Percentiles rank a stretch among this genome's conserved stretches.
These are phyloP conservation scores for Synergus japonicus DNA, from an alignment of 2,888 invertebrate genomes.

Conservation along the genomic window DNA sequence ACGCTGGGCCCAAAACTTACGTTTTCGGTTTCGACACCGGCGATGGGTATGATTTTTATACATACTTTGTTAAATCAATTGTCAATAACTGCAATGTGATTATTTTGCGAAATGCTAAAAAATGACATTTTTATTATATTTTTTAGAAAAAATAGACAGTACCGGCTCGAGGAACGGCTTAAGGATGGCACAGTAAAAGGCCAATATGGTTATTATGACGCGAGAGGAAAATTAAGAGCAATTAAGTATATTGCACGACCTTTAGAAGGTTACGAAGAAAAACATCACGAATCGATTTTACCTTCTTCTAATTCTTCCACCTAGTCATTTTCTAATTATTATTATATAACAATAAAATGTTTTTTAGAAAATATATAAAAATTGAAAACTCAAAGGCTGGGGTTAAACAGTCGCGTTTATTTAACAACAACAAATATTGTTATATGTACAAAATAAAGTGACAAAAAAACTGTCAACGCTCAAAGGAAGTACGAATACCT, in stretches of 20 bases:
- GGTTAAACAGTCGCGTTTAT: slow-evolving; percentile 66
- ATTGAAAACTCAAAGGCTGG: slow-evolving; percentile 43
- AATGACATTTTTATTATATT: slow-evolving; percentile 47
- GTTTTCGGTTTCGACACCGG: slow-evolving; percentile 92
- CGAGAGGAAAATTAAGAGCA: slow-evolving; percentile 85
- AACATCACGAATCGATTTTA: slow-evolving; percentile 66
- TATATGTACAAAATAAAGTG: slow-evolving; percentile 62
- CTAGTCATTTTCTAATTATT: not conserved
- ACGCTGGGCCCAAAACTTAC: slow-evolving; percentile 89
- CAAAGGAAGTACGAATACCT: slow-evolving; percentile 16
- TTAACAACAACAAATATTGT: slow-evolving; percentile 68
- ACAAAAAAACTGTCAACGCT: slow-evolving; percentile 50
- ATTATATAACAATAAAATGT: not conserved
- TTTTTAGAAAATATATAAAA: slow-evolving; percentile 1
- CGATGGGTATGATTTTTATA: slow-evolving; percentile 82
- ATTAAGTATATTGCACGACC: slow-evolving; percentile 88
- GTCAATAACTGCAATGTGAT: not conserved
- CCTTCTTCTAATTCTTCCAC: slow-evolving; percentile 15
- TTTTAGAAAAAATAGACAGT: slow-evolving; percentile 87
- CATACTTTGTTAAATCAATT: slow-evolving; percentile 27
- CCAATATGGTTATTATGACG: slow-evolving; percentile 89
- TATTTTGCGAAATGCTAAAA: slow-evolving; percentile 38
- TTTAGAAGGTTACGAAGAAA: slow-evolving; percentile 82
- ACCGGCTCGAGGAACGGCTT: slow-evolving; percentile 88
- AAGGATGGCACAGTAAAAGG: slow-evolving; percentile 87